Evolutionary conservation across 2,113 vertebrate genomes (phyloP).

Genomic region (Columba livia): DNA sequence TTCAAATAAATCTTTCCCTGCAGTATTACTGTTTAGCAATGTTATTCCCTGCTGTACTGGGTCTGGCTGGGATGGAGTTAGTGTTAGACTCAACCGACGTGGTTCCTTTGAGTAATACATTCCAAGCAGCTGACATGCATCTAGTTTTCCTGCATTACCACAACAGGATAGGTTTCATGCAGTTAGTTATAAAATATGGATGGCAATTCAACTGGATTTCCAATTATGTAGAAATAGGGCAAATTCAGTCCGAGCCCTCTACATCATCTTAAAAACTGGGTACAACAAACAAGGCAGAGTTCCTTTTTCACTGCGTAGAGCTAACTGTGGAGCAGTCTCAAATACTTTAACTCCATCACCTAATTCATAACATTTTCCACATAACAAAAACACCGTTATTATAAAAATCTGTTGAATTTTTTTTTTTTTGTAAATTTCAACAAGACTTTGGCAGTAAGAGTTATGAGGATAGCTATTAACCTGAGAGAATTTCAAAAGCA

Average conservation of each 20-base stretch:
- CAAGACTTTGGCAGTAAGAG: background rate
- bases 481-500: background rate
- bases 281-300: background rate
- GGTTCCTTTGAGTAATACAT: background rate
- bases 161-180: background rate
- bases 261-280: background rate
- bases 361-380: background rate
- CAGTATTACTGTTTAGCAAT: background rate
- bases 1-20: background rate
- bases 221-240: background rate
- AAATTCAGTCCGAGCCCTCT: background rate
- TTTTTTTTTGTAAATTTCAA: background rate
- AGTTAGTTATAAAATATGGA: background rate
- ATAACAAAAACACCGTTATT: background rate
- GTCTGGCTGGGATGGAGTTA: background rate
- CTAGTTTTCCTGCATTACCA: background rate
- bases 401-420: background rate
- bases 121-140: conserved; percentile 6
- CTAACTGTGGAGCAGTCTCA: background rate
- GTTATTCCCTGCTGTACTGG: background rate
- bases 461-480: background rate
- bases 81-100: background rate
- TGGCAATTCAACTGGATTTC: background rate
- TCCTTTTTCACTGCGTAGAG: background rate
- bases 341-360: background rate